phyloP scores from a whole-genome alignment of 2,113 vertebrate species.

The Corydoras sp. region DNA sequence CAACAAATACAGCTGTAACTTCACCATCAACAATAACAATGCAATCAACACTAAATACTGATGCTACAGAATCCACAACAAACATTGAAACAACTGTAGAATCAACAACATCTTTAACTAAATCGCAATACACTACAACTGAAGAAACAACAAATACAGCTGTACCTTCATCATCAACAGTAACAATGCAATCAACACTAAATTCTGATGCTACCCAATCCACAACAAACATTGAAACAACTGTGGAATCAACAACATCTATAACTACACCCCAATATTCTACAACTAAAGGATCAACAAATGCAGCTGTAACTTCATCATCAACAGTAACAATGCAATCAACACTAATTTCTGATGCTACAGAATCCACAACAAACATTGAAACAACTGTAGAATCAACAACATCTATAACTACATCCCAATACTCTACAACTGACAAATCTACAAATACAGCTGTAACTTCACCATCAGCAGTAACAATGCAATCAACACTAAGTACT shows the following conservation, averaged over 20 bases:
- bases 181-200: neutral
- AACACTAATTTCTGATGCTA: neutral
- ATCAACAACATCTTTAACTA: neutral
- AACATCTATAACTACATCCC: neutral
- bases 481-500: neutral
- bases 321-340: neutral
- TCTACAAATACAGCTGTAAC: neutral
- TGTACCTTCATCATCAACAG: neutral
- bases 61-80: neutral
- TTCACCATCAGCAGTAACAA: too few relatives aligned
- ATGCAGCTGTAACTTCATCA: neutral
- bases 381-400: neutral
- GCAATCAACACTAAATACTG: neutral
- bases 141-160: too few relatives aligned
- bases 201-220: neutral
- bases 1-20: neutral
- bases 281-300: neutral
- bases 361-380: neutral
- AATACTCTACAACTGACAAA: neutral
- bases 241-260: neutral
- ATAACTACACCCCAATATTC: neutral
- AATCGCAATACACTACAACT: neutral
- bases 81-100: neutral
- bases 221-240: neutral
- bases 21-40: neutral